phyloP scores from a whole-genome alignment of 2,888 invertebrate species.

The Scaptomyza tumidula region DNA sequence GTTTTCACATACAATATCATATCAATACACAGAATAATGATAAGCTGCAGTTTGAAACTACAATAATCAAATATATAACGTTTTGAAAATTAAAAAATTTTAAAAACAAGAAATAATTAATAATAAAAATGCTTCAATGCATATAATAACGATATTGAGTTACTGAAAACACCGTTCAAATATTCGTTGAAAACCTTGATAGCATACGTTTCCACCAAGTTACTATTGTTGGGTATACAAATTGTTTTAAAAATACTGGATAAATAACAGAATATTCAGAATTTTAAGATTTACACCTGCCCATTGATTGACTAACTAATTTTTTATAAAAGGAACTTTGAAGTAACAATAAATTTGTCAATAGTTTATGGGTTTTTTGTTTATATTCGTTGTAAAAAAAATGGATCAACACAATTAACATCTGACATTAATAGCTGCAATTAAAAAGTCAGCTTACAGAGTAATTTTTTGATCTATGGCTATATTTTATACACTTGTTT shows the following conservation, averaged over 20 bases:
- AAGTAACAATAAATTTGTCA: neutral
- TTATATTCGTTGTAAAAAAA: too few relatives aligned
- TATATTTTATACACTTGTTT: constrained; percentile 21
- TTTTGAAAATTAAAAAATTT: too few relatives aligned
- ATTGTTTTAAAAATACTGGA: neutral
- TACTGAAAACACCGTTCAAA: too few relatives aligned
- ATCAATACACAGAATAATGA: too few relatives aligned
- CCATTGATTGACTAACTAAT: neutral
- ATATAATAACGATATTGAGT: neutral
- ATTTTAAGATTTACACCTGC: neutral
- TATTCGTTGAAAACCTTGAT: too few relatives aligned
- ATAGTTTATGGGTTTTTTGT: neutral
- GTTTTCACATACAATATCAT: too few relatives aligned
- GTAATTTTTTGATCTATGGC: constrained; percentile 43
- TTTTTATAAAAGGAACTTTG: too few relatives aligned
- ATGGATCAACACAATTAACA: neutral
- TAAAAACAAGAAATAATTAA: neutral
- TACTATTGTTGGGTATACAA: neutral
- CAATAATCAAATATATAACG: too few relatives aligned
- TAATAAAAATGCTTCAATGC: neutral
- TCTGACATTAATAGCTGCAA: neutral
- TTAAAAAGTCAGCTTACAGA: constrained; percentile 12
- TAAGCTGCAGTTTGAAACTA: too few relatives aligned
- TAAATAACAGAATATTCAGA: neutral
- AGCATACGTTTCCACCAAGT: neutral